Conservation (phyloP, 1,140 invertebrate species). For the Hylaeus volcanicus region DNA sequence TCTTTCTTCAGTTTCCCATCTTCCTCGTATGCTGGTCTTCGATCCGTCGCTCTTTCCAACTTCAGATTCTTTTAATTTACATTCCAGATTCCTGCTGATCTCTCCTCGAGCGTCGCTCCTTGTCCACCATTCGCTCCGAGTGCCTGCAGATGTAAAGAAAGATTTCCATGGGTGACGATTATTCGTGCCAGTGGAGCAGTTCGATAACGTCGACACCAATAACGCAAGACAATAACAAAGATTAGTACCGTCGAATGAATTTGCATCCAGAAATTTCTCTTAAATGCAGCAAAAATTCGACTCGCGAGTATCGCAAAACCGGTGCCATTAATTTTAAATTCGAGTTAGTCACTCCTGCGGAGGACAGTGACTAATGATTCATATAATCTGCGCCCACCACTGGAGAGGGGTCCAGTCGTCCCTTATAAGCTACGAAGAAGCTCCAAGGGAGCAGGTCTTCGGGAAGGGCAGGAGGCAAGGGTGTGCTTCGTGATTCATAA, state of each 20-base stretch:
- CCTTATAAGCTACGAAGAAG: slow-evolving; percentile 61
- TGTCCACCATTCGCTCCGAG: slow-evolving; percentile 20
- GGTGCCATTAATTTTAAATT: slow-evolving; percentile 68
- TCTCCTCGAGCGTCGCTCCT: not conserved
- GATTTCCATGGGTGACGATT: no score
- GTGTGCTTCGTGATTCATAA: slow-evolving; percentile 64
- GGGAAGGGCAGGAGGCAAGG: slow-evolving; percentile 42
- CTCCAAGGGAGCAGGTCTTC: slow-evolving; percentile 42
- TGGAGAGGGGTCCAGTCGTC: slow-evolving; percentile 55
- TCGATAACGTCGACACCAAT: no score
- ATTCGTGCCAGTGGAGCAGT: no score
- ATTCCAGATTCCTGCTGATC: slow-evolving; percentile 1
- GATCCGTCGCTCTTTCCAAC: slow-evolving; percentile 18
- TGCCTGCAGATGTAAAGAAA: slow-evolving; percentile 42
- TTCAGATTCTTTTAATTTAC: slow-evolving; percentile 19
- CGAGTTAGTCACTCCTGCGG: slow-evolving; percentile 66
- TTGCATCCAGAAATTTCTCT: no score
- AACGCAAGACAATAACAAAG: no score
- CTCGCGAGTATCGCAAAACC: slow-evolving; percentile 66
- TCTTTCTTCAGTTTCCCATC: slow-evolving; percentile 22
- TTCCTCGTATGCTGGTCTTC: not conserved
- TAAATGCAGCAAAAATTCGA: slow-evolving; percentile 64
- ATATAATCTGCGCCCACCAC: slow-evolving; percentile 53
- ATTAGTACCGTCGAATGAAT: no score
- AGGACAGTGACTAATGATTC: slow-evolving; percentile 69